These are phyloP conservation scores for Limnothrissa miodon DNA, from an alignment of 2,113 vertebrate species.

Conservation along the genomic window DNA sequence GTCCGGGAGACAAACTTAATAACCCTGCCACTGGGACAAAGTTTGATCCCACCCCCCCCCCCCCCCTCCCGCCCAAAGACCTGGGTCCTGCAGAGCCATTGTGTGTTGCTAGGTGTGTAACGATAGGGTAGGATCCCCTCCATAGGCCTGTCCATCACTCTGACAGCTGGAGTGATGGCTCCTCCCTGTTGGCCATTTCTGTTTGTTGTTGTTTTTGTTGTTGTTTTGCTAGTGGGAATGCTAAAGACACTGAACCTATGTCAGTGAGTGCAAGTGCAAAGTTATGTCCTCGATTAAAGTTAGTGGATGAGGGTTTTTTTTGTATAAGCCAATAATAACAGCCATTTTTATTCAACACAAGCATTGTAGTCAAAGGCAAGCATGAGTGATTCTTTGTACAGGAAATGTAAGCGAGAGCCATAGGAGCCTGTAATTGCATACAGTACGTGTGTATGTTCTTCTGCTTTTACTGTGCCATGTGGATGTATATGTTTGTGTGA, in stretches of 20 bases:
- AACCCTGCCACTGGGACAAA: conserved; percentile 89
- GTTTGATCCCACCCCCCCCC: conserved; percentile 79
- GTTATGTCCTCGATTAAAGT: neutral
- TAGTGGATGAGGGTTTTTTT: neutral
- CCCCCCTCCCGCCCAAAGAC: neutral
- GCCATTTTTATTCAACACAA: neutral
- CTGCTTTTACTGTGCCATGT: too few relatives aligned
- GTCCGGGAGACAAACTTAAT: conserved; percentile 97
- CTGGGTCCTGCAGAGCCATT: conserved; percentile 79
- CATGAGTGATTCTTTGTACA: too few relatives aligned
- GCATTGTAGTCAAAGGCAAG: neutral
- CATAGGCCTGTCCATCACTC: conserved; percentile 81
- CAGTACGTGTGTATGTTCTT: neutral
- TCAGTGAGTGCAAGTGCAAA: neutral
- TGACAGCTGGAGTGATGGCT: conserved; percentile 91
- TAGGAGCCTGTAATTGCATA: neutral
- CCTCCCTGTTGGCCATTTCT: conserved; percentile 75
- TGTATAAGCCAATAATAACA: neutral
- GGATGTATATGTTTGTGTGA: neutral
- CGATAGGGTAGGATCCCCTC: conserved; percentile 69
- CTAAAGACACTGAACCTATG: neutral
- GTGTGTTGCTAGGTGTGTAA: conserved; percentile 84
- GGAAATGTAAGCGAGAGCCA: too few relatives aligned
- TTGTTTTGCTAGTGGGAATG: neutral
- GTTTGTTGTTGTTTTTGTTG: neutral